Conservation (phyloP, 2,888 invertebrate genomes). For the Pemphredon lugubris region DNA sequence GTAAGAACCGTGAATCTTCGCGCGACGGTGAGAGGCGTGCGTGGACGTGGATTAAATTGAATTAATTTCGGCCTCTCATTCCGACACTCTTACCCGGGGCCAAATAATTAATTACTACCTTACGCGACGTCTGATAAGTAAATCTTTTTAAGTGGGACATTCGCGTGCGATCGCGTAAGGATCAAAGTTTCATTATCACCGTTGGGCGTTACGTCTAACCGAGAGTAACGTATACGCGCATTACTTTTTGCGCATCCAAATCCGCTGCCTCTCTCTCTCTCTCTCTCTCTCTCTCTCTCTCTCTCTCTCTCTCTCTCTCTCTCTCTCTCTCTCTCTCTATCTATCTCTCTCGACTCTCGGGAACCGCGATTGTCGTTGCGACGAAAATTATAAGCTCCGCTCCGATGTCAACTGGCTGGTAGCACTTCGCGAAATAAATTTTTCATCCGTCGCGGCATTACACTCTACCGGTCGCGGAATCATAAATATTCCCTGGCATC, state of each 20-base stretch:
- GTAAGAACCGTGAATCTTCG: slow-evolving; percentile 39
- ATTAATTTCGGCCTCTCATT: slow-evolving; percentile 69
- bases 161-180: slow-evolving; percentile 50
- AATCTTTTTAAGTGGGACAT: slow-evolving; percentile 57
- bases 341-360: no score
- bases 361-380: no score
- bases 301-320: no score
- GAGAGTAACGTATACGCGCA: not conserved
- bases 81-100: slow-evolving; percentile 27
- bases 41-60: slow-evolving; percentile 71
- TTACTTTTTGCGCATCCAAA: no score
- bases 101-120: slow-evolving; percentile 68
- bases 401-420: no score
- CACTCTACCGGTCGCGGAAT: slow-evolving; percentile 34
- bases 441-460: slow-evolving; percentile 41
- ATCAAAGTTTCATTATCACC: slow-evolving; percentile 26
- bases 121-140: slow-evolving; percentile 65
- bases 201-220: not conserved
- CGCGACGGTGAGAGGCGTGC: slow-evolving; percentile 19
- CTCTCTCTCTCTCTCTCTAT: no score
- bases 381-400: no score
- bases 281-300: no score
- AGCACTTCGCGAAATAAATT: slow-evolving; percentile 47
- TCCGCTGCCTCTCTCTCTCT: no score
- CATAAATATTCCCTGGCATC: slow-evolving; percentile 58